These are phyloP conservation scores for Sphenodon punctatus DNA, from an alignment of 2,797 vertebrate genomes.

Conservation along the genomic window DNA sequence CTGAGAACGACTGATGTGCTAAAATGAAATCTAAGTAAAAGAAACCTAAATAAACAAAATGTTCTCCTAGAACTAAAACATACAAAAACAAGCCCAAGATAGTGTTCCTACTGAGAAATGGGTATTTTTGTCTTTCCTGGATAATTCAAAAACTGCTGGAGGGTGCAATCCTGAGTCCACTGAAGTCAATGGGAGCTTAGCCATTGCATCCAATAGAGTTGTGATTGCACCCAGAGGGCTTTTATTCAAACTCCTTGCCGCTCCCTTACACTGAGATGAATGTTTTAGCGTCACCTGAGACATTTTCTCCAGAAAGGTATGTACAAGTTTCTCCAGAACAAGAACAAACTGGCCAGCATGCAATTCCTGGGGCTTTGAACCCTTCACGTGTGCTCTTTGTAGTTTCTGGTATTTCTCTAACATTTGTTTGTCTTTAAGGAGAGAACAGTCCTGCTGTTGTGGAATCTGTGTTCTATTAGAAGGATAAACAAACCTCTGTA, in stretches of 20 bases:
- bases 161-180: no score
- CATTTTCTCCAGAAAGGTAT: slow-evolving; percentile 43
- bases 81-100: slow-evolving; percentile 32
- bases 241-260: slow-evolving; percentile 41
- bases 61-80: slow-evolving; percentile 54
- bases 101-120: slow-evolving; percentile 63
- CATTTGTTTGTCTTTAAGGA: slow-evolving; percentile 56
- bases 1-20: slow-evolving; percentile 44
- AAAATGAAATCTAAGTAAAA: slow-evolving; percentile 51
- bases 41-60: slow-evolving; percentile 58
- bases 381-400: slow-evolving; percentile 29
- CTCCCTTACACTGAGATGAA: slow-evolving; percentile 62
- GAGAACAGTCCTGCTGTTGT: slow-evolving; percentile 7
- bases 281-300: slow-evolving; percentile 57
- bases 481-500: slow-evolving; percentile 45
- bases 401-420: slow-evolving; percentile 39
- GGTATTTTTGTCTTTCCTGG: slow-evolving; percentile 47
- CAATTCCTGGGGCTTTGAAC: slow-evolving; percentile 45
- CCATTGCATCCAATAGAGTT: no score
- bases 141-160: slow-evolving; percentile 65
- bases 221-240: no score
- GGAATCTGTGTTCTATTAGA: slow-evolving; percentile 38
- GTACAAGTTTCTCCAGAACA: no score
- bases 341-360: slow-evolving; percentile 48
- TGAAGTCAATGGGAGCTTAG: no score